Percentiles rank a stretch among this genome's conserved stretches.
Conservation (phyloP, 2,113 vertebrate genomes). For the Hiodon tergisus region DNA sequence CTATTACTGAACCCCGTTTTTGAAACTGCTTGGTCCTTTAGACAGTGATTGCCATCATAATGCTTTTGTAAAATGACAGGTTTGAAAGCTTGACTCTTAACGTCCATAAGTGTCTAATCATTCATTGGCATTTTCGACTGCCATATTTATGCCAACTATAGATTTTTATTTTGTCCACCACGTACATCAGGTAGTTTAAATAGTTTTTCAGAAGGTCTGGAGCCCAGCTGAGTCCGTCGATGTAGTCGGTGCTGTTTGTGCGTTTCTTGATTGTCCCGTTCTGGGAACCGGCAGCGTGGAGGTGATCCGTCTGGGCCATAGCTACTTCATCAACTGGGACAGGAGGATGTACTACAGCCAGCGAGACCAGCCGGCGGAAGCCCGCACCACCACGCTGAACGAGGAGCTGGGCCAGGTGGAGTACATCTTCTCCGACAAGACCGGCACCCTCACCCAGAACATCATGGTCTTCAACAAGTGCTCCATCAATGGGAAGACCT, state of each 20-base stretch:
- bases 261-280: background rate
- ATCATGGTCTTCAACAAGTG: constrained; percentile 65
- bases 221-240: no score
- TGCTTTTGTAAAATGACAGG: background rate
- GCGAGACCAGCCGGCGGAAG: constrained; percentile 53
- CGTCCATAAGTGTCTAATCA: background rate
- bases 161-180: no score
- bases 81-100: background rate
- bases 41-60: background rate
- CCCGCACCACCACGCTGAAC: constrained; percentile 59
- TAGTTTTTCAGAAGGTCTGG: no score
- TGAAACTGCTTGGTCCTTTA: background rate
- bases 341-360: constrained; percentile 54
- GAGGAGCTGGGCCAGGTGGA: constrained; percentile 65
- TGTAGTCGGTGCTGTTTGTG: background rate
- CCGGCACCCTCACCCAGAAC: constrained; percentile 65
- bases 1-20: background rate
- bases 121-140: background rate
- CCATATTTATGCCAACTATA: background rate
- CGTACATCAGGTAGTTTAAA: no score
- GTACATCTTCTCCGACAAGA: constrained; percentile 68
- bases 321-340: constrained; percentile 68
- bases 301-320: constrained; percentile 64
- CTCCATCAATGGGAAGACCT: constrained; percentile 59
- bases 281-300: constrained; percentile 48